Base-by-base conservation (phyloP, 1,140 invertebrate genomes). In the Coboldia fuscipes region DNA sequence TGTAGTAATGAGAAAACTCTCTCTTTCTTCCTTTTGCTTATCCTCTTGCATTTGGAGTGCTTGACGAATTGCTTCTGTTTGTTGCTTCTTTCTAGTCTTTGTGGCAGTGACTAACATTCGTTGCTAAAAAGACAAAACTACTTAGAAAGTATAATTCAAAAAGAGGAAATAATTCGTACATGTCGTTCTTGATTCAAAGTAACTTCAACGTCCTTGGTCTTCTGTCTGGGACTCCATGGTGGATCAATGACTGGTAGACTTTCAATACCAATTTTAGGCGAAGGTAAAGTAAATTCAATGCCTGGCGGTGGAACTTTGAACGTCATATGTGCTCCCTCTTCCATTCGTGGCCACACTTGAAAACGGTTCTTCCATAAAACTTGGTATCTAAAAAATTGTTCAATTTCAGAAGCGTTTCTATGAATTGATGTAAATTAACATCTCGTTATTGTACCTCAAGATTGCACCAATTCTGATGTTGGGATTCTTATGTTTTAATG, bases 301-400 rank as follows among this genome's bases (percentile, higher is more conserved):
- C 86, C 85, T 0, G 94, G 93, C 0, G 94, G 94, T 4, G 93
- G 92, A 1, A 97, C 79, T 64, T 97, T 98, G 46, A 98, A 97
- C 0, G 77, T 79, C 13, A 84, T 50, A 34, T 94, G 86, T 4
- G 92, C 92, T 17, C 82, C 79, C 52, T 97, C 92, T 60, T 99
- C 96, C 89, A 99, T 94, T 38, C 93, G 66, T 1, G 89, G 83
- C 93, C 93, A 98, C 5, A 94, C 88, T 65, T 98, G 94, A 54
- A 90, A 94, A n/a, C 96, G 65, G 42, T 85, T 74, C 50, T 86
- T 86, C 94, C 94, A 99, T 22, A 98, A 62, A 7, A 85, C 75
- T 66, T 93, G 78, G 61, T 96, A 97, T 39, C 83, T 54, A 26
- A 23, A 41, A 1, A 12, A 23, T 12, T 12, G 12, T 7, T 23